Base-by-base conservation (phyloP, 2,113 vertebrate species). In the Pontoporia blainvillei region DNA sequence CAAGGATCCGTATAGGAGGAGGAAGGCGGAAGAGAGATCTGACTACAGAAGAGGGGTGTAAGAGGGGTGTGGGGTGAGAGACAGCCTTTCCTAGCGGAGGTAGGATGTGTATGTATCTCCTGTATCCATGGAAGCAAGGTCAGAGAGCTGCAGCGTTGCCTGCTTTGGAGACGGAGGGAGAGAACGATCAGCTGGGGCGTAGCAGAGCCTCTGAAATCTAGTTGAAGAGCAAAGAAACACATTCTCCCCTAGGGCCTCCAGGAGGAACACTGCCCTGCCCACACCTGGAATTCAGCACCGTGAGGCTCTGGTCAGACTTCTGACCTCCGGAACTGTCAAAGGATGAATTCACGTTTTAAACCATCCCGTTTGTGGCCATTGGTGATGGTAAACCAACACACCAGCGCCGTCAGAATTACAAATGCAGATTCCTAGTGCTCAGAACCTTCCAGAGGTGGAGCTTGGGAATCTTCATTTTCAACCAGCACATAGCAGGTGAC, bases 81-180 rank as follows among this genome's bases (percentile, higher is more conserved):
- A 25, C 49, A 36, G 6, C 39, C 86, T 88, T 44, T 39, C 29
- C 36, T 21, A 46, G 57, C 8, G 4, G 69, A 27, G 39, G 59
- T 4, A 25, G 9, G 10, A 14, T 52, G 17, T 52, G 5, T 52
- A 52, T 52, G 0, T 1, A 17, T 52, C 49, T 17, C 49, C 49
- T 52, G 0, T 1, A 17, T 17, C 49, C 15, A 52, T 52, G 49
- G 49, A 59, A 41, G 12, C 52, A 15, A 29, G 8, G 36, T 59
- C 29, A 6, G 20, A 61, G 79, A 61, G 52, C n/a, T 0, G 1
- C 41, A 20, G 1, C 1, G 6, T 15, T 36, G 9, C 23, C 9
- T 49, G 31, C 57, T 3, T 49, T 8, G 23, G 25, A 49, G 57
- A 49, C 11, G 54, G n/a, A 49, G 71, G 54, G n/a, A 36, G 71